Percentiles rank a stretch among this genome's conserved stretches.
phyloP scores from a whole-genome alignment of 2,888 invertebrate species.

The Eupithecia vulgata region DNA sequence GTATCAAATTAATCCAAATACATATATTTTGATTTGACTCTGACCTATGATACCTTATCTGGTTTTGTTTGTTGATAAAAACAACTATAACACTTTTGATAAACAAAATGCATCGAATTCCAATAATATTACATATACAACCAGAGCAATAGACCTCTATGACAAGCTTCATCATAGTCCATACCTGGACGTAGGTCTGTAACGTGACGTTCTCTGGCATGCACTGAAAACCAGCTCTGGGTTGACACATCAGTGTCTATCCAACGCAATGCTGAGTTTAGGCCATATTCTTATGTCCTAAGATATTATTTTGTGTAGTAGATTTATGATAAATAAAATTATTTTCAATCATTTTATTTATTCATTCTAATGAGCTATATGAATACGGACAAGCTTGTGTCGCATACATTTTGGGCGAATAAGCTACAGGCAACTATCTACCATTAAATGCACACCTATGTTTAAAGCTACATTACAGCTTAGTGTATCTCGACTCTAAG shows the following conservation, averaged over 20 bases:
- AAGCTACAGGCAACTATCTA: background rate
- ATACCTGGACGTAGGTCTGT: no score
- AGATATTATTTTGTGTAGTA: no score
- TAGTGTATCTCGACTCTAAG: no score
- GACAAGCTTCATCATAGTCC: no score
- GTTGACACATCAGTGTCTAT: no score
- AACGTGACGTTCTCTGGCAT: no score
- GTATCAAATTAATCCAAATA: constrained; percentile 20
- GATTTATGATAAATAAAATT: no score
- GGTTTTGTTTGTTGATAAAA: constrained; percentile 13
- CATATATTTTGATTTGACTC: constrained; percentile 23
- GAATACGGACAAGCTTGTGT: background rate
- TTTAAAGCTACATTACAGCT: background rate
- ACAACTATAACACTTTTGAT: background rate
- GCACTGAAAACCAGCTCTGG: no score
- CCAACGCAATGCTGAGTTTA: no score
- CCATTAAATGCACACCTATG: background rate
- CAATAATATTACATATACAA: background rate
- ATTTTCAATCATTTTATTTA: no score
- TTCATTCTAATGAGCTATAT: no score
- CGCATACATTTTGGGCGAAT: background rate
- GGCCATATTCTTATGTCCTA: no score
- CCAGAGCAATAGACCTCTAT: background rate
- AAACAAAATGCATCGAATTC: background rate
- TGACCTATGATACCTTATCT: constrained; percentile 28